Evolutionary conservation across 1,140 invertebrate genomes (phyloP).

Genomic region (Anthonomus grandis): DNA sequence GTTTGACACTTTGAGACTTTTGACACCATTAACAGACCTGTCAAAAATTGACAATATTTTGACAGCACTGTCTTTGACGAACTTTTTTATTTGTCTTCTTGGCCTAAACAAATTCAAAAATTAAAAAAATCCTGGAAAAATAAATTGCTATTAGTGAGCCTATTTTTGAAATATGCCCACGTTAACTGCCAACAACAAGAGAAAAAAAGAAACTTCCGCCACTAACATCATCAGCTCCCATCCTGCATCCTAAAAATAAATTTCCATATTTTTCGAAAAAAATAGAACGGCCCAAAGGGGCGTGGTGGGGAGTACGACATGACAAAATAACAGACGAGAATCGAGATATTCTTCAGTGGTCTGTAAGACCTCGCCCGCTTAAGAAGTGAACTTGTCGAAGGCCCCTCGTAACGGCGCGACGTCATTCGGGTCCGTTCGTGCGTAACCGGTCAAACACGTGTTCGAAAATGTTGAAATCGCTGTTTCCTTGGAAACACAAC

Average conservation of each 20-base stretch:
- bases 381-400: not conserved
- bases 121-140: no score
- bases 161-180: no score
- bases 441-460: slow-evolving; percentile 29
- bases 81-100: no score
- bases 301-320: no score
- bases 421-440: slow-evolving; percentile 1
- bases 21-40: no score
- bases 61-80: no score
- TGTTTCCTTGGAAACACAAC: slow-evolving; percentile 47
- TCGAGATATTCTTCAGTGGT: not conserved
- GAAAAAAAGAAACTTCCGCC: slow-evolving; percentile 24
- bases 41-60: no score
- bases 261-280: slow-evolving; percentile 3
- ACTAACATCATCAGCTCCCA: slow-evolving; percentile 9
- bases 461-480: slow-evolving; percentile 37
- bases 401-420: slow-evolving; percentile 5
- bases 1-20: no score
- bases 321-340: not conserved
- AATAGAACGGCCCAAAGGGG: no score
- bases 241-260: slow-evolving; percentile 19
- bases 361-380: not conserved
- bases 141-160: no score
- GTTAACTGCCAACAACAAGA: no score
- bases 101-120: no score